Conservation (phyloP, 1,140 invertebrate genomes). For the Bombus breviceps region DNA sequence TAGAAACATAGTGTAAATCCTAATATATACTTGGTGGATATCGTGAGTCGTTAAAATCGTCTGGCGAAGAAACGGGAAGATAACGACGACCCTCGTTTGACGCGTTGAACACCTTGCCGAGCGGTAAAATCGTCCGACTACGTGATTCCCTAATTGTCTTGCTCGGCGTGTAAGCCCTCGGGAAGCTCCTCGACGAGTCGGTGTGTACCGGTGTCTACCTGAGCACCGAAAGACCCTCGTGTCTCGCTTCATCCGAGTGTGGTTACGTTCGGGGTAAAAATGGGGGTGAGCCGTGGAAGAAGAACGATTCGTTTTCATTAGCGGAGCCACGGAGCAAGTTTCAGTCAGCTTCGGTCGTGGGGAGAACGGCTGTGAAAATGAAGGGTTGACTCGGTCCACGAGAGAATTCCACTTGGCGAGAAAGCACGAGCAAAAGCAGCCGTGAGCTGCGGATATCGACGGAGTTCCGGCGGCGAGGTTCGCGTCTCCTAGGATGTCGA, state of each 20-base stretch:
- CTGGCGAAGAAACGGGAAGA: background rate
- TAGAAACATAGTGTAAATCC: no score
- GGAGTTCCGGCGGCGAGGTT: conserved; percentile 34
- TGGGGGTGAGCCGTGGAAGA: conserved; percentile 52
- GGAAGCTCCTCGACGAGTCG: conserved; percentile 37
- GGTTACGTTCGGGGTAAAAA: conserved; percentile 41
- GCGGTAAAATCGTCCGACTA: conserved; percentile 11
- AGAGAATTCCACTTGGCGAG: conserved; percentile 66
- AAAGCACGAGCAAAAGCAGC: conserved; percentile 52
- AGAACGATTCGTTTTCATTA: conserved; percentile 71
- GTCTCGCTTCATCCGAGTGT: conserved; percentile 58
- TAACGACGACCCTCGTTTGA: background rate
- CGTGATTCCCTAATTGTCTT: conserved; percentile 46
- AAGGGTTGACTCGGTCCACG: conserved; percentile 49
- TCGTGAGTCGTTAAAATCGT: background rate
- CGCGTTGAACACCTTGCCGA: conserved; percentile 5
- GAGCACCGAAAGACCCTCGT: conserved; percentile 48
- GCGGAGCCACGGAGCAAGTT: conserved; percentile 53
- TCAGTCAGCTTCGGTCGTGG: conserved; percentile 35
- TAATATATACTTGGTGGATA: background rate
- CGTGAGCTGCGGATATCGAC: background rate
- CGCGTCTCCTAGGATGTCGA: conserved; percentile 1
- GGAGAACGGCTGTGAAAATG: conserved; percentile 9
- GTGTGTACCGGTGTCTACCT: conserved; percentile 48
- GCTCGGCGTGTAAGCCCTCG: conserved; percentile 13